These are phyloP conservation scores for Philhelius pedissequus DNA, from an alignment of 2,888 invertebrate genomes.

Conservation along the genomic window DNA sequence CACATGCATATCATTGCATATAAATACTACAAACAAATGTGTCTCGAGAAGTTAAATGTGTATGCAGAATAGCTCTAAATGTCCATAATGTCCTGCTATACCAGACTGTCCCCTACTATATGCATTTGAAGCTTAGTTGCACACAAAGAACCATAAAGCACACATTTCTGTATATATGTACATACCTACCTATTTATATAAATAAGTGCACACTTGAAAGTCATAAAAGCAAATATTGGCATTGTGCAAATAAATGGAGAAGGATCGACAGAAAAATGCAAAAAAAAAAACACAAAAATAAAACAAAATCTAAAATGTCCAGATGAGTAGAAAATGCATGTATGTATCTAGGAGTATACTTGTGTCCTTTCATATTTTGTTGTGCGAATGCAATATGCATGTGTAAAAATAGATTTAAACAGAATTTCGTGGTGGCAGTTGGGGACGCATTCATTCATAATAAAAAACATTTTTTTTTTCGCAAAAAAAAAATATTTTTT, in stretches of 20 bases:
- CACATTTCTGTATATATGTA: background rate
- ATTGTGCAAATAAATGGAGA: constrained; percentile 56
- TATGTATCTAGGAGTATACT: no score
- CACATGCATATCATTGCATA: background rate
- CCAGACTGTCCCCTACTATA: constrained; percentile 28
- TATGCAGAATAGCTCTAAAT: constrained; percentile 33
- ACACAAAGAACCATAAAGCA: constrained; percentile 16
- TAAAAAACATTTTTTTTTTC: background rate
- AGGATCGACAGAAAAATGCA: constrained; percentile 27
- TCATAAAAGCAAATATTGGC: constrained; percentile 60
- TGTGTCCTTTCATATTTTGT: background rate
- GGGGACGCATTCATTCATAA: background rate
- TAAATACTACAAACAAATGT: background rate
- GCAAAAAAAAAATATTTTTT: background rate
- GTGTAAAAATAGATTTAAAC: background rate
- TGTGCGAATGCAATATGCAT: constrained; percentile 20
- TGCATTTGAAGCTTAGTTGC: background rate
- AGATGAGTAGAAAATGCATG: constrained; percentile 37
- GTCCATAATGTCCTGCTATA: constrained; percentile 36
- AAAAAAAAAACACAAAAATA: background rate
- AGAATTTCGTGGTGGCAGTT: background rate
- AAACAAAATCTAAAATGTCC: constrained; percentile 56
- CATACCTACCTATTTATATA: constrained; percentile 11
- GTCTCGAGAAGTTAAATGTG: constrained; percentile 10
- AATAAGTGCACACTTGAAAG: constrained; percentile 22